Conservation (phyloP, 2,113 vertebrate genomes). For the Anhinga rufa region DNA sequence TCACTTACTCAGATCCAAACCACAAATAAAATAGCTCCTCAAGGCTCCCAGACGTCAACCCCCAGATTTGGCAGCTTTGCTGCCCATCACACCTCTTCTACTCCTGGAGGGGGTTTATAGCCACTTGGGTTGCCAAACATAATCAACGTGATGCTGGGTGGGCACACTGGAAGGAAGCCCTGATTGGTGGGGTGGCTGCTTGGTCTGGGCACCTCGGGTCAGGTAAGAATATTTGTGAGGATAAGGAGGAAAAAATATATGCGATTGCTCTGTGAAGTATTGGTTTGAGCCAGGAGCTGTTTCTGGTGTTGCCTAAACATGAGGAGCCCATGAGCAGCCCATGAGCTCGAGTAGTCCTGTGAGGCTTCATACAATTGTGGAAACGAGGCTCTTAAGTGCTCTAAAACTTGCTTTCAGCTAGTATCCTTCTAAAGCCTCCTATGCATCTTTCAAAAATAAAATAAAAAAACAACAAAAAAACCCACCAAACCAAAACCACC, state of each 20-base stretch:
- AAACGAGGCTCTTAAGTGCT: background rate
- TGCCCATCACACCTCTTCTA: background rate
- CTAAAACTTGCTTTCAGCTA: background rate
- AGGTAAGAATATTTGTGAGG: background rate
- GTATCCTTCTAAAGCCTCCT: background rate
- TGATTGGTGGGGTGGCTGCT: background rate
- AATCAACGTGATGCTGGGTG: background rate
- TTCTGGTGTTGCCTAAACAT: background rate
- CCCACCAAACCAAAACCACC: too few species aligned
- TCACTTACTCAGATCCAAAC: background rate
- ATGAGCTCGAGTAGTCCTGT: background rate
- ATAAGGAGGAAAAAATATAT: background rate
- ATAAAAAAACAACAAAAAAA: too few species aligned
- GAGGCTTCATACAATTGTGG: background rate
- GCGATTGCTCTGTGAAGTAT: background rate
- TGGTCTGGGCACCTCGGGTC: background rate
- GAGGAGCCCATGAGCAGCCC: background rate
- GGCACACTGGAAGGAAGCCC: background rate
- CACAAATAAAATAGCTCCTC: background rate
- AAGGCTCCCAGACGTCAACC: background rate
- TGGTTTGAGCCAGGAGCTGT: background rate
- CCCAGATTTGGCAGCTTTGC: background rate
- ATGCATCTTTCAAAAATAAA: background rate
- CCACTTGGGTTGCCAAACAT: background rate
- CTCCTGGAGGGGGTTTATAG: background rate